These are phyloP conservation scores for Frieseomelitta varia DNA, from an alignment of 1,140 invertebrate genomes.

Conservation along the genomic window DNA sequence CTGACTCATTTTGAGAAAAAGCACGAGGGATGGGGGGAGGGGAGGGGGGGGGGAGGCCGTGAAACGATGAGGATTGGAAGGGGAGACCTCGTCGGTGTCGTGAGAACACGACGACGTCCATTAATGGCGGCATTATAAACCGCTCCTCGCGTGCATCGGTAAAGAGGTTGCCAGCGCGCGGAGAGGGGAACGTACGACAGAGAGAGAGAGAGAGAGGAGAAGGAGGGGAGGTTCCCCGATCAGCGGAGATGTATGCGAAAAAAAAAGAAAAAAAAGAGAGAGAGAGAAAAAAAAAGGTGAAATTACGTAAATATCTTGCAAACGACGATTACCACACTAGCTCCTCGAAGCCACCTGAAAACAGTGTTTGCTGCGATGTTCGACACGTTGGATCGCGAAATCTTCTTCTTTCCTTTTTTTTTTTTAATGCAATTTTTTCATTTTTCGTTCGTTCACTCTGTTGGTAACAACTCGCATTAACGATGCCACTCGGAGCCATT, in stretches of 20 bases:
- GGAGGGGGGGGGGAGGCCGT: not conserved
- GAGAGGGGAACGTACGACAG: constrained; percentile 32
- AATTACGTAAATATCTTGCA: constrained; percentile 79
- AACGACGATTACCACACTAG: constrained; percentile 73
- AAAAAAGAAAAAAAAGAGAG: too few species aligned
- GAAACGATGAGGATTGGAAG: too few species aligned
- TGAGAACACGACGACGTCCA: constrained; percentile 48
- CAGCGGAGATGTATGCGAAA: constrained; percentile 71
- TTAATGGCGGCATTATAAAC: constrained; percentile 61
- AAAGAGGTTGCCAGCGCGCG: constrained; percentile 43
- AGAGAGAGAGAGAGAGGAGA: too few species aligned
- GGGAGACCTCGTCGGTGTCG: constrained; percentile 19
- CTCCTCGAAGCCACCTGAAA: too few species aligned
- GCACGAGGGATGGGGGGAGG: not conserved
- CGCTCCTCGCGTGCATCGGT: constrained; percentile 62
- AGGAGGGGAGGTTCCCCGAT: constrained; percentile 55
- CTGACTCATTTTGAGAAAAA: constrained; percentile 29
- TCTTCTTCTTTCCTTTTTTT: too few species aligned
- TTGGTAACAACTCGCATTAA: too few species aligned
- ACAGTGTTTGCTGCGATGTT: not conserved
- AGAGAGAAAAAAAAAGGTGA: constrained; percentile 58
- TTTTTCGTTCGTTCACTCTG: too few species aligned
- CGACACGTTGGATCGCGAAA: not conserved
- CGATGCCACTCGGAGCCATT: too few species aligned
- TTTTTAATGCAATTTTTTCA: too few species aligned